Base-by-base conservation (phyloP, 2,113 vertebrate species). In the Malurus cyaneus region DNA sequence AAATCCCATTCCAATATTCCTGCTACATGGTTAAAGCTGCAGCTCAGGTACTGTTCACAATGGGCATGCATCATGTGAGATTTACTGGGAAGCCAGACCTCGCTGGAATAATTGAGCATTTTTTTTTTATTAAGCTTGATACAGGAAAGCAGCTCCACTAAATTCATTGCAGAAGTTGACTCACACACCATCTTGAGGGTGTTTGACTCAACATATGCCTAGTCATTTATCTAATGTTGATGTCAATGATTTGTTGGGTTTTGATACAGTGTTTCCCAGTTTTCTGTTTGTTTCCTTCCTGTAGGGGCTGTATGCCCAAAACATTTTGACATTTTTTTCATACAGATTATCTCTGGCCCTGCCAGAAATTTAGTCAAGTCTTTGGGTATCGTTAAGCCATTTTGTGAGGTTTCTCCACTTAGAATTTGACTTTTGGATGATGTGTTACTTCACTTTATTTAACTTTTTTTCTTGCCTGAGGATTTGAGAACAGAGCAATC, bases 181-280 rank as follows among this genome's bases (percentile, higher is more conserved):
- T 96, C 88, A 60, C 89, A 49, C 79, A 74, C 94, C 87, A 90
- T 96, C 86, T 93, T 92, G 94, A 96, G 96, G 44, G 76, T 86
- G 92, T 91, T 95, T 96, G 89, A 91, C 71, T 96, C 93, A 92
- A 96, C 92, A 95, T 92, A 89, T 93, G 92, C 81, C 82, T 94
- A 91, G 66, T 91, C 46, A 32, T 93, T 93, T 94, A 66, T 72
- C 82, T 88, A 69, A 69, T 83, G 92, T 94, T 88, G 74, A 80
- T 96, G 92, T 89, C 91, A 92, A 53, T 0, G 14, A 87, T 94
- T 93, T 93, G 76, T 64, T 85, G 74, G 59, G 71, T 91, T 93
- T 94, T 16, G 8, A 77, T 84, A 65, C 46, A 32, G 49, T 61
- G 42, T 88, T 92, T 95, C 89, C 86, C 95, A 90, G 77, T 80